Conservation (phyloP, 2,797 vertebrate genomes). For the Gymnopithys bicolor region DNA sequence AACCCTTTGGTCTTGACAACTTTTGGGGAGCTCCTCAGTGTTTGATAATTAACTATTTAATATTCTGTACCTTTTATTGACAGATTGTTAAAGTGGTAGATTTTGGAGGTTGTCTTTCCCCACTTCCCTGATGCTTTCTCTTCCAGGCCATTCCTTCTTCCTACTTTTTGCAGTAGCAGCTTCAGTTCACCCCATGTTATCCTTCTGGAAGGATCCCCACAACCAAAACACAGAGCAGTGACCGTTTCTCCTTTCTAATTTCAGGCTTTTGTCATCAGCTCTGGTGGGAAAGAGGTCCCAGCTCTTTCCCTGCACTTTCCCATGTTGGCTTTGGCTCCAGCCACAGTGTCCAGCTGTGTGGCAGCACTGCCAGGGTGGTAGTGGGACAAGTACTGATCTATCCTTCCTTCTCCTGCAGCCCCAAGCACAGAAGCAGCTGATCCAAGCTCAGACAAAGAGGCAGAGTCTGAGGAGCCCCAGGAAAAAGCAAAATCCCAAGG, state of each 20-base stretch:
- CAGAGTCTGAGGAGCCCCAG: conserved; percentile 76
- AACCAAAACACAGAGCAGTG: not conserved
- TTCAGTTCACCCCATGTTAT: fast-evolving
- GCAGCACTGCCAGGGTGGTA: not conserved
- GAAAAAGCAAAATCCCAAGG: conserved; percentile 80
- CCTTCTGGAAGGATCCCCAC: not conserved
- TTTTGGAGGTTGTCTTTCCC: not conserved
- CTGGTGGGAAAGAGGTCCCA: not conserved
- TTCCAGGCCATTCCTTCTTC: not conserved
- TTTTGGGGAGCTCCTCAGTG: not conserved
- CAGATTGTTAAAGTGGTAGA: fast-evolving
- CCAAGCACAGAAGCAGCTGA: conserved; percentile 49
- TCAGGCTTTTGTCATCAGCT: not conserved
- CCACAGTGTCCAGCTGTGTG: not conserved
- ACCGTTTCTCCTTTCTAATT: not conserved
- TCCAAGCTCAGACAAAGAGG: conserved; percentile 80
- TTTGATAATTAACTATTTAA: not conserved
- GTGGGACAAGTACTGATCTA: not conserved
- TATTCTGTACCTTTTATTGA: not conserved
- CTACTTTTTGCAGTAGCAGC: not conserved
- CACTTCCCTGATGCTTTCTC: fast-evolving
- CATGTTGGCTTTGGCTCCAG: not conserved
- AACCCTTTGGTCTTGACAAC: fast-evolving
- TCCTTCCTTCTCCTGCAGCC: not conserved
- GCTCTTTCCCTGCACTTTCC: not conserved